Conservation (phyloP, 2,888 invertebrate species). For the Cataglyphis albicans region DNA sequence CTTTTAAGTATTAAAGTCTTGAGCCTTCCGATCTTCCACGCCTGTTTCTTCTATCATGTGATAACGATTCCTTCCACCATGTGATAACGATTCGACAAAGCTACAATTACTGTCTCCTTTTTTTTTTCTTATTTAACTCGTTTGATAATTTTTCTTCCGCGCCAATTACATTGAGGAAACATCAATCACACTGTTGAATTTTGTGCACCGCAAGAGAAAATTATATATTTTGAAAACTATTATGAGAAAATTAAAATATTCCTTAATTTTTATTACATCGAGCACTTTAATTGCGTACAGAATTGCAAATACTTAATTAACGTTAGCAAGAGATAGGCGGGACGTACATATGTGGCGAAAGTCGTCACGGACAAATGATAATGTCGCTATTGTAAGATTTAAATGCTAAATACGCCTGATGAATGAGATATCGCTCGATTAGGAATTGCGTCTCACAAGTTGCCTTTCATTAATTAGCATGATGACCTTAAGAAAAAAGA, state of each 20-base stretch:
- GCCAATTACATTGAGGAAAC: not conserved
- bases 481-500: not conserved
- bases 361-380: conserved; percentile 25
- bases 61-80: conserved; percentile 59
- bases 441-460: conserved; percentile 31
- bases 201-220: not conserved
- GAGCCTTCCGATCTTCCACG: conserved; percentile 54
- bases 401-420: conserved; percentile 36
- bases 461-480: conserved; percentile 24
- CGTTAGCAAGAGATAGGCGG: not conserved
- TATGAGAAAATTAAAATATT: not conserved
- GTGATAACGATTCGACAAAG: conserved; percentile 64
- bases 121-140: conserved; percentile 1
- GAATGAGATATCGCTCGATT: conserved; percentile 44
- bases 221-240: not conserved
- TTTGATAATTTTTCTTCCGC: not conserved
- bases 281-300: conserved; percentile 1
- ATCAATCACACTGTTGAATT: not conserved
- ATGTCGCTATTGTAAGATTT: conserved; percentile 31
- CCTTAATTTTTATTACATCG: not conserved
- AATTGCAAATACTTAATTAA: conserved; percentile 24
- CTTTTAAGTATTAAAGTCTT: conserved; percentile 58
- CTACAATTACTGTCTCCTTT: conserved; percentile 61
- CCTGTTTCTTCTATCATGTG: conserved; percentile 35
- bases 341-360: not conserved